phyloP scores from a whole-genome alignment of 2,797 vertebrate genomes.

The Babyrousa celebensis region DNA sequence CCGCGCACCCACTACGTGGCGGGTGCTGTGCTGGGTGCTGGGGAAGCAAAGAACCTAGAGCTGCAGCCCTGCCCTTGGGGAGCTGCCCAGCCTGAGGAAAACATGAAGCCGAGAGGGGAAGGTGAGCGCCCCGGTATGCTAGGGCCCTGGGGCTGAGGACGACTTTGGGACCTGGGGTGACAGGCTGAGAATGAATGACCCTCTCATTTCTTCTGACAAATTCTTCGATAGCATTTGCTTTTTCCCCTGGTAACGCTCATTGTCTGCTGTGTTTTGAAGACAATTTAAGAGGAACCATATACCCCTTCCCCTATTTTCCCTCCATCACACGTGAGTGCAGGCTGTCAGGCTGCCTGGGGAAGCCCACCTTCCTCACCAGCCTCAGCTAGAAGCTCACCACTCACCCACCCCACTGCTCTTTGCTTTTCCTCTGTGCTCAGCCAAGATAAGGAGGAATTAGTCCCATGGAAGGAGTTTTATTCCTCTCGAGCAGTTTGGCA shows the following conservation, averaged over 20 bases:
- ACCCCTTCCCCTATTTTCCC: neutral
- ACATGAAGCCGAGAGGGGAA: neutral
- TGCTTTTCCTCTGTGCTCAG: neutral
- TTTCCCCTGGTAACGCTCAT: neutral
- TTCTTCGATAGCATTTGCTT: neutral
- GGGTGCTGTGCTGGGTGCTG: neutral
- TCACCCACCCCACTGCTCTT: neutral
- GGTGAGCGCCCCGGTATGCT: accelerated
- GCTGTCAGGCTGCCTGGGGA: neutral
- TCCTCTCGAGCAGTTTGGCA: constrained; percentile 79
- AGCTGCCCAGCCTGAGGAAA: neutral
- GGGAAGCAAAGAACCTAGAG: neutral
- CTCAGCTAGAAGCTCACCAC: neutral
- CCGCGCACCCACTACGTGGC: neutral
- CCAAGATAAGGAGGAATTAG: constrained; percentile 56
- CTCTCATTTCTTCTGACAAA: neutral
- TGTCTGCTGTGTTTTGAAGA: neutral
- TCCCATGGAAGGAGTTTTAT: constrained; percentile 79
- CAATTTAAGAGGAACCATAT: neutral
- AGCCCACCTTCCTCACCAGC: neutral
- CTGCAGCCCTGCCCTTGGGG: accelerated
- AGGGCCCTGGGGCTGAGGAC: neutral
- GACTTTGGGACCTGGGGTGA: neutral
- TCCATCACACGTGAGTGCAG: neutral
- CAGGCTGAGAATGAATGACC: accelerated